Base-by-base conservation (phyloP, 2,113 vertebrate genomes). In the Dasyurus viverrinus region DNA sequence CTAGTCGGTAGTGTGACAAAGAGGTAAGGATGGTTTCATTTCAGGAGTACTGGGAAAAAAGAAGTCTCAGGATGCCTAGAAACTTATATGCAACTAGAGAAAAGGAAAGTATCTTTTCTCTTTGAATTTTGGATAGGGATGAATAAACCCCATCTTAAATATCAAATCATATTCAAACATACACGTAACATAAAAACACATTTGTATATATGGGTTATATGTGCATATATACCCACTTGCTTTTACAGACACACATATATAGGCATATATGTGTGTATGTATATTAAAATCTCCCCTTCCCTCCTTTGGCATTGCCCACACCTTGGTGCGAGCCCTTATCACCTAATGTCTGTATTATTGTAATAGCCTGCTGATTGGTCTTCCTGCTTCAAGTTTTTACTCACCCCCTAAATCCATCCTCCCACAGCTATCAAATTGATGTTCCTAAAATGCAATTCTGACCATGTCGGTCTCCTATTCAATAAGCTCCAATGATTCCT, bases 11-110 rank as follows among this genome's bases (percentile, higher is more conserved):
- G 22, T 30, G 6, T 76, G 68, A n/a, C 36, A 76, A 76, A 68
- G 42, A 5, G 36, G 16, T 68, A 76, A 89, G 91, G 3, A 6
- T 91, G 19, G 57, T 84, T 97, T 95, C 93, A 52, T 50, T 46
- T 36, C 55, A 89, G 42, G 53, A 96, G 90, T 93, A n/a, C 50
- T n/a, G 10, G 24, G 2, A 23, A 93, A 95, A 30, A 94, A 95
- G 2, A 93, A 90, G 92, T 25, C 60, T 36, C 94, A 91, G 11
- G 11, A 93, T 2, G 54, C 30, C 24, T 93, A 94, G 94, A 90
- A 50, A 26, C 89, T 94, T 95, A 89, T 2, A 23, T 42, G 36
- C 68, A 84, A 16, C 68, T 84, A 84, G 19, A 11, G 8, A 91
- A 2, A 47, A 91, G n/a, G 46, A 42, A 84, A n/a, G 68, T 2